These are phyloP conservation scores for Coptotermes formosanus DNA, from an alignment of 1,140 invertebrate genomes.

Conservation along the genomic window DNA sequence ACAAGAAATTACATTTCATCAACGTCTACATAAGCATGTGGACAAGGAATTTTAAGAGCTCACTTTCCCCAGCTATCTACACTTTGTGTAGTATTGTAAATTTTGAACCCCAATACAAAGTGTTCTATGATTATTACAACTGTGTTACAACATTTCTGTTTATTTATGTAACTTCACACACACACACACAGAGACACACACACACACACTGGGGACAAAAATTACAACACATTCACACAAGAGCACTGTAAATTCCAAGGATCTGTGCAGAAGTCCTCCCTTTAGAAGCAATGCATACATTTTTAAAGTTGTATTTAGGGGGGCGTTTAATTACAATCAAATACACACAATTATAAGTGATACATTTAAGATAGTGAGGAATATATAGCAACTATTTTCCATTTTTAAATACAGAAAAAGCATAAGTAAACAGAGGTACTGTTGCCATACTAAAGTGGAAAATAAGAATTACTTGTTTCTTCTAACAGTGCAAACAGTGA, in stretches of 20 bases:
- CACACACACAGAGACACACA: no score
- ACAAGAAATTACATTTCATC: not conserved
- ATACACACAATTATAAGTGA: conserved; percentile 7
- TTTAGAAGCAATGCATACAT: not conserved
- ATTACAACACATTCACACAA: no score
- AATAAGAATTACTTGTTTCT: conserved; percentile 11
- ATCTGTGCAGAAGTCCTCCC: conserved; percentile 13
- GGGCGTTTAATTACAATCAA: conserved; percentile 13
- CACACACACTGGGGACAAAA: no score
- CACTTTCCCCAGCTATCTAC: not conserved
- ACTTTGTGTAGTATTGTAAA: not conserved
- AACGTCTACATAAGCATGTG: not conserved
- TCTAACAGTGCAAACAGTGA: conserved; percentile 15
- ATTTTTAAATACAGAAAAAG: conserved; percentile 6
- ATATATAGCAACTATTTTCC: conserved; percentile 19
- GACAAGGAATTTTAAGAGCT: conserved; percentile 8
- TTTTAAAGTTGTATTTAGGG: conserved; percentile 7
- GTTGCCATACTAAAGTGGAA: not conserved
- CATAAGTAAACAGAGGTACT: conserved; percentile 16
- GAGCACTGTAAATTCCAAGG: not conserved
- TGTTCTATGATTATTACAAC: no score
- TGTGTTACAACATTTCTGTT: no score
- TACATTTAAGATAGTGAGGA: conserved; percentile 19
- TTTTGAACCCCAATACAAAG: no score
- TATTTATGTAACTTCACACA: no score